Base-by-base conservation (phyloP, 2,888 invertebrate species). In the Cryptophagus acutangulus region DNA sequence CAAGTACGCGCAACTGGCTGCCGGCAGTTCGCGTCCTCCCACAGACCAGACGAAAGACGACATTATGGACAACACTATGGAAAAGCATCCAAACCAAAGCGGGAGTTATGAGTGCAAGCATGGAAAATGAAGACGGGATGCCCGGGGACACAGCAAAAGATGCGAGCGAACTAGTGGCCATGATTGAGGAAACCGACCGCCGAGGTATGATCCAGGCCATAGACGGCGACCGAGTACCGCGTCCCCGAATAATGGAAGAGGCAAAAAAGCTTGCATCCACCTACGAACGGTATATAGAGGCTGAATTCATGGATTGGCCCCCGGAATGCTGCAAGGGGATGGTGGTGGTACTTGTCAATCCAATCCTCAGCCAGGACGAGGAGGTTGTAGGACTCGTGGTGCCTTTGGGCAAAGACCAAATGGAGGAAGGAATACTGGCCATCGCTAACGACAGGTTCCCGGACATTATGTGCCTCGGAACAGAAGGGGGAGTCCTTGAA, bases 181-280 rank as follows among this genome's bases (percentile, higher is more conserved):
- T n/a, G n/a, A n/a, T n/a, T n/a, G n/a, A n/a, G n/a, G n/a, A n/a
- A n/a, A n/a, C n/a, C n/a, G n/a, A n/a, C n/a, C n/a, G n/a, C n/a
- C n/a, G n/a, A n/a, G 24, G 24, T 8, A 24, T 24, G 24, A n/a
- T n/a, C 24, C 8, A 24, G 24, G 24, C 24, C 24, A 24, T 24
- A 24, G 24, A 24, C n/a, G 24, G 24, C n/a, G n/a, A 8, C 24
- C 8, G n/a, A 24, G n/a, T 24, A 24, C 24, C 24, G 24, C 24
- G 24, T 8, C 24, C 24, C 8, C 8, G n/a, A n/a, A 8, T 24
- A n/a, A 24, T n/a, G 8, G 8, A 8, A n/a, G 24, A 24, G 24
- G 24, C 24, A 8, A 24, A n/a, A n/a, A 24, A 24, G 24, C 8
- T 8, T 8, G 24, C 8, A 24, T n/a, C 8, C 8, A 24, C 8